phyloP scores from a whole-genome alignment of 2,797 vertebrate genomes.

The Paramormyrops hopkinsi region DNA sequence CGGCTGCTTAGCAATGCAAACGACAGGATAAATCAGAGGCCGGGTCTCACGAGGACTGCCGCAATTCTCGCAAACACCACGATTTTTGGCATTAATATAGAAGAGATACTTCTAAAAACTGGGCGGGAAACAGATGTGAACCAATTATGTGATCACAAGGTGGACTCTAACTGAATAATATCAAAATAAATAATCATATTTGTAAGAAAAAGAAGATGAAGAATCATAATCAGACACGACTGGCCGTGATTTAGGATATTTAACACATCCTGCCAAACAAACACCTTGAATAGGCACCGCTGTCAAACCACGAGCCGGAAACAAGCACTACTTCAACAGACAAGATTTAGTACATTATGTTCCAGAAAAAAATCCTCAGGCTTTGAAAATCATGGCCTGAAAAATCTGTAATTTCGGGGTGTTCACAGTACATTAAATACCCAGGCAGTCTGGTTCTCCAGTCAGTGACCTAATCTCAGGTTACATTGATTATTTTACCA shows the following conservation, averaged over 20 bases:
- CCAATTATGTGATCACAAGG: constrained; percentile 26
- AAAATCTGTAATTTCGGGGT: not conserved
- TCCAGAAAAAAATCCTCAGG: not conserved
- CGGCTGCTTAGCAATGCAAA: constrained; percentile 32
- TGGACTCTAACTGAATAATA: not conserved
- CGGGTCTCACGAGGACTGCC: not conserved
- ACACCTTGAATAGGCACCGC: not conserved
- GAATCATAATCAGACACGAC: not conserved
- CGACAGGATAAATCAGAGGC: constrained; percentile 14
- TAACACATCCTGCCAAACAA: not conserved
- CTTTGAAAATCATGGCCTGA: not conserved
- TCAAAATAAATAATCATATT: constrained; percentile 16
- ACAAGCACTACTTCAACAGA: too few species aligned
- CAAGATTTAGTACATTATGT: not conserved
- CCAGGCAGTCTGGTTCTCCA: not conserved
- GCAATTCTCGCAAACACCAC: constrained; percentile 12
- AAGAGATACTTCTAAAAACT: constrained; percentile 24
- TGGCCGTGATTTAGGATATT: not conserved
- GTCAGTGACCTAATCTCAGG: not conserved
- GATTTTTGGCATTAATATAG: constrained; percentile 35
- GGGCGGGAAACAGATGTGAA: constrained; percentile 32
- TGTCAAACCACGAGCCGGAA: not conserved
- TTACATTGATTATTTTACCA: not conserved
- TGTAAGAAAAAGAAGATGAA: constrained; percentile 24
- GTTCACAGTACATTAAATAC: not conserved